Evolutionary conservation across 2,888 invertebrate genomes (phyloP), one percentile per base, ranked within the genome.

Genomic region (Halictus quadricinctus): DNA sequence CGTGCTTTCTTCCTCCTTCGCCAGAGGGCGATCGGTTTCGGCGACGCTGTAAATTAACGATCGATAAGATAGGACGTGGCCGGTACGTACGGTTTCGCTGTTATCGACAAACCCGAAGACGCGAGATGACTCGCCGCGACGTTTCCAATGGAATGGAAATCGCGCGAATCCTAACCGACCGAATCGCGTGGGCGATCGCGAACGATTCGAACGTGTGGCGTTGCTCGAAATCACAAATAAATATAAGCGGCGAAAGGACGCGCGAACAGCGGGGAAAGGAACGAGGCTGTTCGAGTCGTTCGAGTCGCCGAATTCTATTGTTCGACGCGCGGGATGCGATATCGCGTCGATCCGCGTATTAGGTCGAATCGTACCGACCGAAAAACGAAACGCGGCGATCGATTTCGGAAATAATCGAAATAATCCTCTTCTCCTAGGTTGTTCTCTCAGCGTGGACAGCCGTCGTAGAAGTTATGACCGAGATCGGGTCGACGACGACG

Each of bases 391-490:
- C 66, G 66, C 36, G 29, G 8, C 21, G 21, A 54, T n/a, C 54
- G 54, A 54, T 54, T n/a, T n/a, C 10, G 54, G 54, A n/a, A n/a
- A n/a, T n/a, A n/a, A 54, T n/a, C 54, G 21, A 54, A n/a, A 54
- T 29, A n/a, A 54, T 29, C 46, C 60, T 60, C 60, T 43, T 25
- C 46, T 12, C 46, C 64, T 64, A 64, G 64, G 29, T 64, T 7
- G 92, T 91, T 89, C 93, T 91, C 79, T 93, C 92, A 84, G 90
- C 90, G 88, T 93, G 90, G 54, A 87, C 89, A 41, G 90, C 86
- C 73, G 92, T 90, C 66, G 96, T 96, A 73, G 96, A 96, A 12
- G 96, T 96, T 88, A 96, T 96, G 75, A 96, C 96, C 82, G 94
- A 93, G 70, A 91, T 90, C 54, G 92, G 87, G 87, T 94, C 94